Conservation (phyloP, 2,113 vertebrate species). For the Brachypodius melanocephalos region DNA sequence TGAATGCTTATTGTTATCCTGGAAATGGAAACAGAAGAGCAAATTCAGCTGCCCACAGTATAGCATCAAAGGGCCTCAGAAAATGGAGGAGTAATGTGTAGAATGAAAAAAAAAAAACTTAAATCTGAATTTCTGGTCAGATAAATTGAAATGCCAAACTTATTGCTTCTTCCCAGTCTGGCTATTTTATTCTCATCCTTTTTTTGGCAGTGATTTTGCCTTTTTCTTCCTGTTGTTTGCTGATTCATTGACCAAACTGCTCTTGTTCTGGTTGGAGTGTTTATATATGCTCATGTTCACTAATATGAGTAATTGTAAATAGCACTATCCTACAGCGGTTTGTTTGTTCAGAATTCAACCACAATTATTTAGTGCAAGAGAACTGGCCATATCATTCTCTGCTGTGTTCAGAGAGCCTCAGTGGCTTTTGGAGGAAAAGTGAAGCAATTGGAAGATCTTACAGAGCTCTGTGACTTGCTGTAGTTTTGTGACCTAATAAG, state of each 20-base stretch:
- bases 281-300: not conserved
- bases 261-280: not conserved
- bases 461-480: not conserved
- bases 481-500: not conserved
- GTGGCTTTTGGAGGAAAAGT: not conserved
- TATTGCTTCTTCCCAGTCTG: not conserved
- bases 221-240: not conserved
- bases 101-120: not conserved
- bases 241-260: conserved; percentile 2
- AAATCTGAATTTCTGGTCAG: not conserved
- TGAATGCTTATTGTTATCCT: not conserved
- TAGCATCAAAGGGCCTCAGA: not conserved
- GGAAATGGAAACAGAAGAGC: not conserved
- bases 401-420: not conserved
- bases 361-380: not conserved
- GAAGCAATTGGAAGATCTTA: not conserved
- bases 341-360: conserved; percentile 17
- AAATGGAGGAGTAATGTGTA: not conserved
- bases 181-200: not conserved
- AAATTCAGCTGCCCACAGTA: not conserved
- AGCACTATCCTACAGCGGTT: not conserved
- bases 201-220: not conserved
- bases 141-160: not conserved
- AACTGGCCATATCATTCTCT: not conserved
- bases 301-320: not conserved